Percentiles rank a stretch among this genome's conserved stretches.
phyloP scores from a whole-genome alignment of 2,888 invertebrate genomes.

The Heterodera filipjevi region DNA sequence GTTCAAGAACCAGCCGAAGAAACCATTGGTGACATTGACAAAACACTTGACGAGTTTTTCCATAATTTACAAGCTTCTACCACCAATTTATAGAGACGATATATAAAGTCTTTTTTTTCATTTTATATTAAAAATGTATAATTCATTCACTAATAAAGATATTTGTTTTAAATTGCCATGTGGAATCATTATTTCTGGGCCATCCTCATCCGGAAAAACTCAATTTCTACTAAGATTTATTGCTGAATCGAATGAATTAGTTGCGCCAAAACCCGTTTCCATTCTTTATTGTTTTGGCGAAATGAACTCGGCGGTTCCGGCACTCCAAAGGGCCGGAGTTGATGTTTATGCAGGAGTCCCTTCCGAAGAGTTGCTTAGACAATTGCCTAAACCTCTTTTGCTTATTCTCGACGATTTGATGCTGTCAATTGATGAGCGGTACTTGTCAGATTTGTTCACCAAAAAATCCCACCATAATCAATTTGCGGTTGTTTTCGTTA shows the following conservation, averaged over 20 bases:
- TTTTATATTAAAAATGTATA: too few species aligned
- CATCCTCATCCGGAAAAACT: too few species aligned
- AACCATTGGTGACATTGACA: too few species aligned
- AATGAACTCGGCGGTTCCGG: background rate
- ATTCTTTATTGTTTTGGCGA: slow-evolving; percentile 19
- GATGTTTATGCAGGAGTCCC: slow-evolving; percentile 31
- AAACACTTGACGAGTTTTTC: too few species aligned
- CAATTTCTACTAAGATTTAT: too few species aligned
- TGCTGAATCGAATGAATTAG: too few species aligned
- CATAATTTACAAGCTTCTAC: too few species aligned
- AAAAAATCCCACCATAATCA: slow-evolving; percentile 34
- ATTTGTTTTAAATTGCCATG: too few species aligned
- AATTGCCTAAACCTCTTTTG: slow-evolving; percentile 11
- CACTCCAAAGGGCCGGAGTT: slow-evolving; percentile 2
- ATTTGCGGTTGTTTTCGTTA: slow-evolving; percentile 31
- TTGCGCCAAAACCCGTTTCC: background rate
- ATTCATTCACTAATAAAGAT: too few species aligned
- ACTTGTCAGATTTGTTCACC: slow-evolving; percentile 33
- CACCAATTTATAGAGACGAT: too few species aligned
- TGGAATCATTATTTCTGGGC: background rate
- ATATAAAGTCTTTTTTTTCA: too few species aligned
- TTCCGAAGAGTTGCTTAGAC: slow-evolving; percentile 20
- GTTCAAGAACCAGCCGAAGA: too few species aligned
- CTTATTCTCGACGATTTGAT: slow-evolving; percentile 33
- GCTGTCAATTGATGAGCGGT: slow-evolving; percentile 25